phyloP scores from a whole-genome alignment of 2,113 vertebrate species.

The Alosa alosa region DNA sequence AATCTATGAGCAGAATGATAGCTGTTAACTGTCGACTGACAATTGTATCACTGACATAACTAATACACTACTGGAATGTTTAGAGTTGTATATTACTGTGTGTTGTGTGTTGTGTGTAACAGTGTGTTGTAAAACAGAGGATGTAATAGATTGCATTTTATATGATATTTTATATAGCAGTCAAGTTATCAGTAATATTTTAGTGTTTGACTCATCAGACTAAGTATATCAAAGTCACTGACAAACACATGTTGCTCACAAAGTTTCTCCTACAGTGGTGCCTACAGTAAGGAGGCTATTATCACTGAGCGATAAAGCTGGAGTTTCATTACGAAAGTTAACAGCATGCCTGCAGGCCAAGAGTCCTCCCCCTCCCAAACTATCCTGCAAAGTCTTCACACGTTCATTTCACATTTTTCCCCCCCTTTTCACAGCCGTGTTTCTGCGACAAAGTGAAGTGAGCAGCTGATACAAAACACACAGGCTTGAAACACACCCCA shows the following conservation, averaged over 20 bases:
- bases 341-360: not conserved
- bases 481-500: not conserved
- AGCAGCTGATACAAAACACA: not conserved
- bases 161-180: not conserved
- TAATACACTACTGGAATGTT: not conserved
- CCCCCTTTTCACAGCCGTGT: not conserved
- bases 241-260: not conserved
- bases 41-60: not conserved
- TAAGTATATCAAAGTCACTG: not conserved
- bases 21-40: not conserved
- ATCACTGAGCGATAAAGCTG: not conserved
- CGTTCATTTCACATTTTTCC: not conserved
- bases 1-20: not conserved
- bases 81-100: not conserved
- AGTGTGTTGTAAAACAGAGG: not conserved
- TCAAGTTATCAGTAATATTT: too few species aligned
- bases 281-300: not conserved
- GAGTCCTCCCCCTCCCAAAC: not conserved
- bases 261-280: not conserved
- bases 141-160: not conserved
- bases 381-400: conserved; percentile 3
- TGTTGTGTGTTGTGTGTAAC: too few species aligned
- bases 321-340: not conserved
- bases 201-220: not conserved
- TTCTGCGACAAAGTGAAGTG: not conserved